Evolutionary conservation across 2,797 vertebrate genomes (phyloP).

Genomic region (Acrossocheilus wenchowensis): DNA sequence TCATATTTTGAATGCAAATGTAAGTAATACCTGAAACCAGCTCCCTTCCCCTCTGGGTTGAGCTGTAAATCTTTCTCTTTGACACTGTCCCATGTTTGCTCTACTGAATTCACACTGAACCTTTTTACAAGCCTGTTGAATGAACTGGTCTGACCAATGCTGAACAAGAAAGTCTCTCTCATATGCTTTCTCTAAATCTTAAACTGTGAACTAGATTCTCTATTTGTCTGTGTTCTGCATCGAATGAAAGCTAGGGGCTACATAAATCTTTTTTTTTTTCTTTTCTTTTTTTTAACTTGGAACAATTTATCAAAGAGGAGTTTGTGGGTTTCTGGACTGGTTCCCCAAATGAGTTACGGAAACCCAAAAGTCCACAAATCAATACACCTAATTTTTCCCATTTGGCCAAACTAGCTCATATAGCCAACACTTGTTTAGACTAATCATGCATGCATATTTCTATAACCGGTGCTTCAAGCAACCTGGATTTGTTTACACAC

Average conservation of each 20-base stretch:
- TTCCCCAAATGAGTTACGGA: neutral
- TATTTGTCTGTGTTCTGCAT: neutral
- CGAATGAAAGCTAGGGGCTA: neutral
- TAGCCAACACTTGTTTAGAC: neutral
- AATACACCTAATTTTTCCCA: neutral
- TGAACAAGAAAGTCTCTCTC: neutral
- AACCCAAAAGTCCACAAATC: neutral
- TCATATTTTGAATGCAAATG: constrained; percentile 17
- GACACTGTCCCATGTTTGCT: neutral
- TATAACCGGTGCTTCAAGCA: constrained; percentile 27
- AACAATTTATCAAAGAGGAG: neutral
- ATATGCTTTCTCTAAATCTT: neutral
- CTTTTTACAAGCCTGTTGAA: neutral
- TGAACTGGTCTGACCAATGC: constrained; percentile 16
- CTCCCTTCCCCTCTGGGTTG: constrained; percentile 1
- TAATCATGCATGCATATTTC: constrained; percentile 28
- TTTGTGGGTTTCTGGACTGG: neutral
- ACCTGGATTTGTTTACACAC: constrained; percentile 24
- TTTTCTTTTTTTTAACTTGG: neutral
- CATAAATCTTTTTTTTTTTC: neutral
- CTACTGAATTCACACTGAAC: neutral
- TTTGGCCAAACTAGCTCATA: neutral
- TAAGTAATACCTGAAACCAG: constrained; percentile 10
- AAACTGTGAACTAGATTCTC: neutral
- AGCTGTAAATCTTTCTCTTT: constrained; percentile 20